Base-by-base conservation (phyloP, 1,140 invertebrate genomes). In the Orussus abietinus region DNA sequence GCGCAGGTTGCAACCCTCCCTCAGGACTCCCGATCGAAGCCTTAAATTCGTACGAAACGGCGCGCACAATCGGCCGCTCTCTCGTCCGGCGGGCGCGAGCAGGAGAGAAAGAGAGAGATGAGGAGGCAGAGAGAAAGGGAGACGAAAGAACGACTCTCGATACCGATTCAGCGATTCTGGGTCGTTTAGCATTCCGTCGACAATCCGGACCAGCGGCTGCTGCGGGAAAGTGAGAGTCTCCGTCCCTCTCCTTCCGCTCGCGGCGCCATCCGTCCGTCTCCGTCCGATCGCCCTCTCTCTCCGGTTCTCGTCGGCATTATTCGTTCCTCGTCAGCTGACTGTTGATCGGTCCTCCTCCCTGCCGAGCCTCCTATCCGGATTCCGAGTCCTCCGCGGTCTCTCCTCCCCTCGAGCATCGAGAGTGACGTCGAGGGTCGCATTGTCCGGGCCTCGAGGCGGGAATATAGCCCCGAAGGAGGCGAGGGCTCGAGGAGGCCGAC, bases 171-270 rank as follows among this genome's bases (percentile, higher is more conserved):
- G 45, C 42, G 51, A 54, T 62, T 57, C 55, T 55, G 45, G 55
- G 50, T 62, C 59, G 59, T 61, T 62, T 61, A 56, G 49, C 61
- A 56, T 58, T 59, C 52, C 52, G 59, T 58, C 51, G 55, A 65
- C 62, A 59, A 66, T 67, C 56, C 51, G 51, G 28, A 55, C 39
- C 51, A 47, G 61, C 57, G 59, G 48, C 49, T 49, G 15, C 39
- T 38, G 56, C 55, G 53, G 55, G 59, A 63, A 64, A 62, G 59
- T 60, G 55, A 63, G 59, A 58, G 59, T 63, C 50, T 47, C 42
- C 49, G n/a, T n/a, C n/a, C n/a, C n/a, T n/a, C n/a, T n/a, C n/a
- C n/a, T n/a, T n/a, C n/a, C n/a, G n/a, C n/a, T n/a, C n/a, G n/a
- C n/a, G n/a, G n/a, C n/a, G n/a, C n/a, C n/a, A n/a, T n/a, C n/a